Evolutionary conservation across 1,140 invertebrate genomes (phyloP), one percentile per base, ranked within the genome.

Genomic region (Atta cephalotes): DNA sequence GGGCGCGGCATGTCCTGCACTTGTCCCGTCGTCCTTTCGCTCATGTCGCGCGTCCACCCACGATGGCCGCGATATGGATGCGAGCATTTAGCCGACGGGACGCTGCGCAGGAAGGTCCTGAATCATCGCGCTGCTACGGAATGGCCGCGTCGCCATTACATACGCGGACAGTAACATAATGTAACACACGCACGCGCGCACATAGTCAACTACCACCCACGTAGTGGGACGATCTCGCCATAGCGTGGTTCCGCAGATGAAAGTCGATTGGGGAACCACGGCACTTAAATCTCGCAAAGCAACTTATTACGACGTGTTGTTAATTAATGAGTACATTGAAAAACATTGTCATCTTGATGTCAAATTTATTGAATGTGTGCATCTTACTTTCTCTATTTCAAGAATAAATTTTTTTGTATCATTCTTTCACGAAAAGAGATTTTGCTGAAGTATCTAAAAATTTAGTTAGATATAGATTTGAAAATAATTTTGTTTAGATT

Each of bases 1-100:
- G 74, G 78, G 65, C 74, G 88, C 90, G 87, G 84, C 90, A 87
- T 93, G 92, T 92, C 88, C 77, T 88, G 93, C 92, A 94, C 93
- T 94, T 94, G 94, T 94, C 91, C 91, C 88, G 89, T 93, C 76
- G 93, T 92, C 88, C 91, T 91, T 68, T 60, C 90, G 93, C 89
- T 92, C 94, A 93, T 94, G 94, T 94, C 93, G 91, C 91, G 89
- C 87, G 94, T 94, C 93, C 94, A 94, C 94, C 94, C 93, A 94
- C 94, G 92, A 92, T 90, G 90, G 63, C 71, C 85, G 87, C 89
- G 89, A 94, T 94, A 94, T 94, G 87, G 92, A 94, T 94, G 93
- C 88, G 91, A 92, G 92, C 92, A 92, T 94, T 94, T 93, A 94
- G 91, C 86, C 90, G 89, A 88, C 91, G 88, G 87, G 86, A 92